Evolutionary conservation across 1,140 invertebrate species (phyloP), one percentile per base, ranked within the genome.

Genomic region (Drosophila sechellia): DNA sequence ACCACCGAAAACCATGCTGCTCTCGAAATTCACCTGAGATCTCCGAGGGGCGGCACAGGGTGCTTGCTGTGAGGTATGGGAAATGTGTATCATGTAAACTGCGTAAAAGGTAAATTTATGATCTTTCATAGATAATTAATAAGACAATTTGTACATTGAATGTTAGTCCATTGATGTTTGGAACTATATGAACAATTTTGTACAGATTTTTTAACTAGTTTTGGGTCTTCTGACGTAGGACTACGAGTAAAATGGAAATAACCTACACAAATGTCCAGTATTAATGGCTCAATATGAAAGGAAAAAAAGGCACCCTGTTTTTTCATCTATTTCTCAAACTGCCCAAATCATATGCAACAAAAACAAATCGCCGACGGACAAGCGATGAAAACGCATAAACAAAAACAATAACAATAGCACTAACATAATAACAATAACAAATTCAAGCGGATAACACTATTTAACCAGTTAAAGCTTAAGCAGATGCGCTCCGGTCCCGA

Each of bases 271-370:
- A 27, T 1, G 27, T 6, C 5, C 27, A 27, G 27, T 27, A 27
- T 8, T 31, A 2, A 31, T 31, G 31, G 8, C 6, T 8, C 31
- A 31, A 31, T 31, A 31, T 3, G 8, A 10, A 6, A 8, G 1
- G 2, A 31, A 8, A 8, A 35, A 57, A 55, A 57, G 45, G 22
- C 53, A 75, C 60, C 72, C 72, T 52, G 40, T 75, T 27, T 35
- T 22, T 45, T 70, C 34, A 56, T 64, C 57, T 74, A 64, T 75
- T 75, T 65, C 59, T 64, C 39, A 40, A 78, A 75, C 45, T 64
- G 69, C 40, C 57, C 65, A 79, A 60, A 50, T 75, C 53, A 70
- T 66, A 66, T 84, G 80, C 71, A 80, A 81, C 74, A 81, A 76
- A 49, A 80, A 56, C 50, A 61, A 61, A 60, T 40, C 4, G 61